Evolutionary conservation across 2,888 invertebrate genomes (phyloP).

Genomic region (Pyrrhia umbra): DNA sequence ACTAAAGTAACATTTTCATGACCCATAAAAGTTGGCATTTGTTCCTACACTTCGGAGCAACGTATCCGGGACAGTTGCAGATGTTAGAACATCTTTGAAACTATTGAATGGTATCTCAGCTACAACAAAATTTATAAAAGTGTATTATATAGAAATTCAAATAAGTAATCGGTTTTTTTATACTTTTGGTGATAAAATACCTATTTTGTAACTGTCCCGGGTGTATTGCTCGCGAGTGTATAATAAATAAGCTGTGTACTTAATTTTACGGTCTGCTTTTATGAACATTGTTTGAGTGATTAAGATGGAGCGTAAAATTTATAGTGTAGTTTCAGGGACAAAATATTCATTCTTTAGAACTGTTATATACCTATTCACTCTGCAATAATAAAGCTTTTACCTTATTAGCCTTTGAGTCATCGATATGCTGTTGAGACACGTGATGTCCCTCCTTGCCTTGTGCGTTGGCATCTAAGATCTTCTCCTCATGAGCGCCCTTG

Average conservation of each 20-base stretch:
- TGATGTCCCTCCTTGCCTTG: constrained; percentile 91
- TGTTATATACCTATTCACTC: too few relatives aligned
- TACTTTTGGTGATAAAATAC: background rate
- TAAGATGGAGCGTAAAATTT: constrained; percentile 4
- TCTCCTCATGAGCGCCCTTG: constrained; percentile 91
- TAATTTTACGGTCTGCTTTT: constrained; percentile 52
- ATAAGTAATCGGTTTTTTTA: background rate
- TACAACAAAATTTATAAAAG: too few relatives aligned
- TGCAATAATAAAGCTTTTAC: constrained; percentile 70
- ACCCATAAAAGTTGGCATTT: constrained; percentile 56
- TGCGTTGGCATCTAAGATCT: constrained; percentile 89
- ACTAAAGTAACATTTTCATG: constrained; percentile 64
- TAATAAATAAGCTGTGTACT: constrained; percentile 59
- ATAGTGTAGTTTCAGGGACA: constrained; percentile 25
- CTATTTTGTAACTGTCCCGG: background rate
- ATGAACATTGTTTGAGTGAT: constrained; percentile 28
- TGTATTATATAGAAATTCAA: too few relatives aligned
- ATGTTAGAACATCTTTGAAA: too few relatives aligned
- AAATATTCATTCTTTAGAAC: too few relatives aligned
- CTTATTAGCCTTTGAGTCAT: constrained; percentile 91
- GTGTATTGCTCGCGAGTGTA: constrained; percentile 1
- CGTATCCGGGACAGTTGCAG: background rate
- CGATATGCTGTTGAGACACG: constrained; percentile 88
- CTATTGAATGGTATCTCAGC: too few relatives aligned
- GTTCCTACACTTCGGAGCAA: constrained; percentile 17